Base-by-base conservation (phyloP, 2,797 vertebrate species). In the Xenopus petersii region DNA sequence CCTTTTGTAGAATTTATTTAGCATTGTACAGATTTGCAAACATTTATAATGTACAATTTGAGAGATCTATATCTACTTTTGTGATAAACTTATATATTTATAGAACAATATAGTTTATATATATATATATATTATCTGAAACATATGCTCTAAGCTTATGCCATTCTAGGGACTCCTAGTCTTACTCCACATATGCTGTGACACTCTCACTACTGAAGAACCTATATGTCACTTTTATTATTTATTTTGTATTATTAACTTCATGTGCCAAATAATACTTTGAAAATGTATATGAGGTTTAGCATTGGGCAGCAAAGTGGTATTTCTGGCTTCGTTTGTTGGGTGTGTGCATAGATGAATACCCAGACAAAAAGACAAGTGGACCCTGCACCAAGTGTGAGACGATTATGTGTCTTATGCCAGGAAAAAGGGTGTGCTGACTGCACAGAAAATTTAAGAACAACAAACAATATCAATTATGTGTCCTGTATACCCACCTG, bases 1-100 rank as follows among this genome's bases (percentile, higher is more conserved):
- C 90, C 89, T 92, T 89, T 80, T 79, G 12, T 74, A 65, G 56
- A 70, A 81, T 61, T 54, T 63, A 63, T 30, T 30, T 82, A 82
- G 71, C 62, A 55, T 7, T 80, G 67, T 67, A 71, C 62, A 80
- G 36, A 62, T 48, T 54, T 67, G 60, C 33, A 63, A 69, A 60
- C 24, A 46, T 81, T 85, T 83, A 70, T 87, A 83, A 58, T 80
- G 73, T 51, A 75, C 70, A 42, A 82, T 74, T 81, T 74, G 16
- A 61, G 49, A 61, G 47, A 67, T 8, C 17, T 47, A 46, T 66
- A 33, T 73, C 21, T 54, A 62, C 33, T 67, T 71, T 75, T 77
- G 55, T 77, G 17, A 72, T 62, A 72, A 66, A 2, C 26, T 56
- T 75, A 83, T 84, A 85, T 85, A 83, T 80, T 81, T 80, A 75